phyloP scores from a whole-genome alignment of 2,113 vertebrate species.

The Brachypodius melanocephalos region DNA sequence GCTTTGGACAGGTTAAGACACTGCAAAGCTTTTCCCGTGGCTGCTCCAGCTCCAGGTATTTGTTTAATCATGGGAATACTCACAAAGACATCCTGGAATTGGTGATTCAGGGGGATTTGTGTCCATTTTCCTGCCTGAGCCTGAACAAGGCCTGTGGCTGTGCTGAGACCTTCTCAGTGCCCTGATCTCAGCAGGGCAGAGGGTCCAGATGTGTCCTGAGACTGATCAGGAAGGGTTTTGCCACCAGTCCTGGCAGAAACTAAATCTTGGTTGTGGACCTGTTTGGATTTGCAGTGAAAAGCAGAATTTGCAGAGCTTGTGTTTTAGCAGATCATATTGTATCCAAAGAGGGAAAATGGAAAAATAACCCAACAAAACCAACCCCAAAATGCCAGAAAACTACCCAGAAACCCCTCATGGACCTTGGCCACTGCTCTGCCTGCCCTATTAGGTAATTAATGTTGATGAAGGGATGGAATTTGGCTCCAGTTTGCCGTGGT shows the following conservation, averaged over 20 bases:
- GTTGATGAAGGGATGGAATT: not conserved
- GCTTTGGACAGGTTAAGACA: rapidly evolving
- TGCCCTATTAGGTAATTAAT: not conserved
- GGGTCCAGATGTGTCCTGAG: not conserved
- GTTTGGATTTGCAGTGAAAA: not conserved
- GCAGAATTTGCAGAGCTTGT: not conserved
- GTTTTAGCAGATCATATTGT: too few relatives aligned
- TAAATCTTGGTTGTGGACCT: not conserved
- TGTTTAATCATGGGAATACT: not conserved
- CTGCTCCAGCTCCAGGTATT: not conserved
- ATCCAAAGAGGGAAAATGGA: not conserved
- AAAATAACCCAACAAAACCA: not conserved
- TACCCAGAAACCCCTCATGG: rapidly evolving
- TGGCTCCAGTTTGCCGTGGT: not conserved
- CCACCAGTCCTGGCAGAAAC: not conserved
- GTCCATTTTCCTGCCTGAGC: not conserved
- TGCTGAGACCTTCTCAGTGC: not conserved
- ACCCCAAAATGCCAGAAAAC: not conserved
- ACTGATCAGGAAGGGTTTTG: not conserved
- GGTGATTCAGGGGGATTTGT: not conserved
- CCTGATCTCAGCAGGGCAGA: rapidly evolving
- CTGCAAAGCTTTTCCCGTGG: not conserved
- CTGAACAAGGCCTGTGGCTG: not conserved
- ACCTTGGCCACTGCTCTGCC: not conserved
- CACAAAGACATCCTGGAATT: not conserved